phyloP scores from a whole-genome alignment of 2,888 invertebrate species.

The Agrypnus murinus region DNA sequence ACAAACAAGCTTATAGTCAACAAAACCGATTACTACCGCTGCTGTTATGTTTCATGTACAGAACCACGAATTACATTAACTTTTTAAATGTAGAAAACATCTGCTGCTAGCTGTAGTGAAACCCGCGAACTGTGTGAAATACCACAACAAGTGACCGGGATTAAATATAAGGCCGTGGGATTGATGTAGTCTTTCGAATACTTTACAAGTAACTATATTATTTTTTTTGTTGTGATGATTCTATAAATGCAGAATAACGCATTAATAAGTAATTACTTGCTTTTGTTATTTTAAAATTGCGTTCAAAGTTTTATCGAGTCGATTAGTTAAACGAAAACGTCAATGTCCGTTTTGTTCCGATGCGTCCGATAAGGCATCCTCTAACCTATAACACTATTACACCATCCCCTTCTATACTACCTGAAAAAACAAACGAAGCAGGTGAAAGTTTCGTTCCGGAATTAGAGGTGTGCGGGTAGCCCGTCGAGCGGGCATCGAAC shows the following conservation, averaged over 20 bases:
- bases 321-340: no score
- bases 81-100: constrained; percentile 17
- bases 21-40: constrained; percentile 18
- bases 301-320: no score
- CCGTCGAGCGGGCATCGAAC: no score
- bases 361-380: no score
- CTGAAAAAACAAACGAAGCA: no score
- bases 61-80: constrained; percentile 27
- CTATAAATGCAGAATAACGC: neutral
- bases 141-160: neutral
- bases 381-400: no score
- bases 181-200: constrained; percentile 5
- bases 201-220: neutral
- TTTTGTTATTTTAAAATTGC: no score
- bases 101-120: constrained; percentile 15
- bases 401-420: no score
- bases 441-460: no score
- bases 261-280: no score
- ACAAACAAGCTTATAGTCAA: constrained; percentile 31
- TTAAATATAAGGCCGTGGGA: neutral
- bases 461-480: no score
- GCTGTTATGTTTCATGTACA: constrained; percentile 23
- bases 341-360: no score
- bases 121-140: constrained; percentile 21
- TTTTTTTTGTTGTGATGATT: constrained; percentile 5